These are phyloP conservation scores for Syrrhaptes paradoxus DNA, from an alignment of 2,113 vertebrate genomes.

Conservation along the genomic window DNA sequence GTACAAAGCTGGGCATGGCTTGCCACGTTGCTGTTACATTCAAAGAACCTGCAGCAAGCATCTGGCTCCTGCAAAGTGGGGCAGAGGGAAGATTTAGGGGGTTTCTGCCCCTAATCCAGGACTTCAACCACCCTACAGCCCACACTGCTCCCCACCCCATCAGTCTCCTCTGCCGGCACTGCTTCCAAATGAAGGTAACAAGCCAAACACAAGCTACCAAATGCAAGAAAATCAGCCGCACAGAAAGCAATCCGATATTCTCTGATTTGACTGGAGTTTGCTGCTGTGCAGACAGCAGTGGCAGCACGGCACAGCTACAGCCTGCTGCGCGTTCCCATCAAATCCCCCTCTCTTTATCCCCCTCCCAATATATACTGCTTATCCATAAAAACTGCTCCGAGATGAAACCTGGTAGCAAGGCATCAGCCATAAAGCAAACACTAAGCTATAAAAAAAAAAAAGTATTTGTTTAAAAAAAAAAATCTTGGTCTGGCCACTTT, in stretches of 20 bases:
- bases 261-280: not conserved
- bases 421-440: not conserved
- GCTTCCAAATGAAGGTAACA: not conserved
- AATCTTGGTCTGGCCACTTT: not conserved
- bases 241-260: not conserved
- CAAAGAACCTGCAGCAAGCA: not conserved
- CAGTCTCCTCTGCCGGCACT: not conserved
- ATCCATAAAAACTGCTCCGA: not conserved
- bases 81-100: not conserved
- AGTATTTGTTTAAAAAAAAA: not conserved
- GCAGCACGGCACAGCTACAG: not conserved
- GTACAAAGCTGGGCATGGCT: not conserved
- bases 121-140: not conserved
- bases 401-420: not conserved
- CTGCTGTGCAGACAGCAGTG: not conserved
- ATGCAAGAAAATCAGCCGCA: not conserved
- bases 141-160: fast-evolving
- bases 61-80: not conserved
- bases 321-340: not conserved
- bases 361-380: not conserved
- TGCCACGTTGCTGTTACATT: not conserved
- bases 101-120: not conserved
- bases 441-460: not conserved
- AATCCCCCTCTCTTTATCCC: not conserved
- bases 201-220: not conserved